Conservation (phyloP, 2,888 invertebrate species). For the Drosophila greeni region DNA sequence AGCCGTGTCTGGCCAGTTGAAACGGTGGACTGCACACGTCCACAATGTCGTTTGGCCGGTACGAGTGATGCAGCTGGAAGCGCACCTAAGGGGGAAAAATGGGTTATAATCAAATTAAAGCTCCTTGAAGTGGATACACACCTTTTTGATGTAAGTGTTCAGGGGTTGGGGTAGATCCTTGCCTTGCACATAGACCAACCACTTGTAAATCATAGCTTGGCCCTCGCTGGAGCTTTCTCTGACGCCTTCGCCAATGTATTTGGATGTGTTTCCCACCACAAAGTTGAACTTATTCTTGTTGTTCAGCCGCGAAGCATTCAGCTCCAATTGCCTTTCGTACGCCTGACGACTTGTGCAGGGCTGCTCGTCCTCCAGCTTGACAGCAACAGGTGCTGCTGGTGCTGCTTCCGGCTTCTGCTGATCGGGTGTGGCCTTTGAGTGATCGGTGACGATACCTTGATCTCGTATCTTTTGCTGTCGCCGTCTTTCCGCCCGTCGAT, state of each 20-base stretch:
- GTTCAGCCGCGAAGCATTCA: constrained; percentile 80
- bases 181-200: constrained; percentile 92
- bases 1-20: constrained; percentile 90
- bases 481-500: constrained; percentile 71
- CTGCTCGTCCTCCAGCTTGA: constrained; percentile 44
- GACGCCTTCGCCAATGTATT: constrained; percentile 83
- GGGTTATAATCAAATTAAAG: neutral
- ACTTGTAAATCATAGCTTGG: constrained; percentile 89
- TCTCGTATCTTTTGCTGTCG: constrained; percentile 70
- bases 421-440: constrained; percentile 54
- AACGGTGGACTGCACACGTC: constrained; percentile 89
- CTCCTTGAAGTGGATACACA: constrained; percentile 67
- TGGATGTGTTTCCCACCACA: constrained; percentile 87
- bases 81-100: constrained; percentile 72
- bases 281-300: constrained; percentile 81
- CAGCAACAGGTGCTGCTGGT: neutral
- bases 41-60: constrained; percentile 91
- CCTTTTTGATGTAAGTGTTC: constrained; percentile 84
- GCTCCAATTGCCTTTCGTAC: constrained; percentile 32
- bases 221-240: constrained; percentile 80
- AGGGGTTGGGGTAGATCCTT: constrained; percentile 81
- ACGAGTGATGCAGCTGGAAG: constrained; percentile 91
- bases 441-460: constrained; percentile 74
- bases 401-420: constrained; percentile 2
- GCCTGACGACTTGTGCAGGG: constrained; percentile 59